Conservation (phyloP, 2,888 invertebrate genomes). For the Mylabris sibirica region DNA sequence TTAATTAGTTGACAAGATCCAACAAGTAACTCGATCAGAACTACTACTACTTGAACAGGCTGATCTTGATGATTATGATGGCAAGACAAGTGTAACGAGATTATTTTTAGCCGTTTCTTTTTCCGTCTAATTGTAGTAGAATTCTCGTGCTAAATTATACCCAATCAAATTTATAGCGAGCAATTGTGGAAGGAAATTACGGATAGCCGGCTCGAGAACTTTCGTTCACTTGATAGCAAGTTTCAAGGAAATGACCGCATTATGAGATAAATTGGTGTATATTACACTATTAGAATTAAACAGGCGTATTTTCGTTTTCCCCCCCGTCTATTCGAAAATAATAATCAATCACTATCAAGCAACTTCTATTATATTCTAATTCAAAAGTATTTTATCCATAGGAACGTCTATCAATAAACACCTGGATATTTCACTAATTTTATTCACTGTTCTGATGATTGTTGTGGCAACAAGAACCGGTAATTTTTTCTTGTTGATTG, state of each 20-base stretch:
- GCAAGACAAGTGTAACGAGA: too few species aligned
- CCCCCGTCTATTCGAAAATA: background rate
- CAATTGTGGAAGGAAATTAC: constrained; percentile 33
- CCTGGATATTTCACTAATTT: background rate
- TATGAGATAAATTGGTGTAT: constrained; percentile 11
- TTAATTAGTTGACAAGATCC: constrained; percentile 36
- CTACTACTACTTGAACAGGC: background rate
- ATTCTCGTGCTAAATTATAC: constrained; percentile 23
- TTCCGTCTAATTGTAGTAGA: background rate
- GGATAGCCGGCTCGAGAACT: constrained; percentile 25
- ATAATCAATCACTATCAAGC: background rate
- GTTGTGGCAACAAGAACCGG: background rate
- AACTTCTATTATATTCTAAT: constrained; percentile 10
- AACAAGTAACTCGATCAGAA: background rate
- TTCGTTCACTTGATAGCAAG: constrained; percentile 25
- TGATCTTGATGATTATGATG: background rate
- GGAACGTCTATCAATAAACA: background rate
- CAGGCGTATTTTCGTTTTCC: too few species aligned
- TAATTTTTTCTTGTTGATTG: background rate
- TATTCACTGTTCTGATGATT: background rate
- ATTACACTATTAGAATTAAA: constrained; percentile 6
- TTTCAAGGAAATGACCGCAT: constrained; percentile 18
- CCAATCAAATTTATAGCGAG: constrained; percentile 31
- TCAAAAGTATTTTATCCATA: background rate
- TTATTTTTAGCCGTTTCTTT: too few species aligned